phyloP scores from a whole-genome alignment of 2,797 vertebrate genomes.

The Cossypha caffra region DNA sequence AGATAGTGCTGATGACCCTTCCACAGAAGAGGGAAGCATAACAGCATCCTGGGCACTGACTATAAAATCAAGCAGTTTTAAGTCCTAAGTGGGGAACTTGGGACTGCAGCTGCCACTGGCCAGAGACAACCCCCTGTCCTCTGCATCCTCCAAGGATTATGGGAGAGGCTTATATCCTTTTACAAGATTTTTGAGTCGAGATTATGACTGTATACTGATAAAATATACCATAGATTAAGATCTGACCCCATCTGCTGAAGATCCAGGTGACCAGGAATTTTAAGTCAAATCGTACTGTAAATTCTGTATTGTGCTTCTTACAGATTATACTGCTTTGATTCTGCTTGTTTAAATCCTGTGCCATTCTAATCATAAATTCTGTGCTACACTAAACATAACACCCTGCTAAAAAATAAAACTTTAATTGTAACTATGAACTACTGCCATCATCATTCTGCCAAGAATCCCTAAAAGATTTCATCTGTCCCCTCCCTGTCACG shows the following conservation, averaged over 20 bases:
- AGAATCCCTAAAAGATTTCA: neutral
- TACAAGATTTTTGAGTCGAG: neutral
- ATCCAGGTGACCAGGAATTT: neutral
- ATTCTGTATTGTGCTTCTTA: neutral
- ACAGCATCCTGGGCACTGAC: neutral
- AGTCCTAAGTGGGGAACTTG: neutral
- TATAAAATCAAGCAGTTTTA: neutral
- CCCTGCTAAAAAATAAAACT: neutral
- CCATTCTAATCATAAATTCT: neutral
- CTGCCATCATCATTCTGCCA: neutral
- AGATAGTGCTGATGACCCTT: neutral
- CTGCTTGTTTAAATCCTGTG: neutral
- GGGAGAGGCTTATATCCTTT: neutral
- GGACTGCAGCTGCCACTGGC: accelerated
- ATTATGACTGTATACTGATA: neutral
- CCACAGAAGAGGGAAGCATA: neutral
- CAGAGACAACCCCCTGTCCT: neutral
- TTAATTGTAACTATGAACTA: neutral
- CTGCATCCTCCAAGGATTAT: neutral
- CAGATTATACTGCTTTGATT: neutral
- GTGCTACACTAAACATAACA: neutral
- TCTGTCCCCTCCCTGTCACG: accelerated
- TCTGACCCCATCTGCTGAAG: neutral
- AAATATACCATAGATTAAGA: neutral
- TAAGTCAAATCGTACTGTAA: neutral